Evolutionary conservation across 2,113 vertebrate genomes (phyloP), one percentile per base, ranked within the genome.

Genomic region (Chamaea fasciata): DNA sequence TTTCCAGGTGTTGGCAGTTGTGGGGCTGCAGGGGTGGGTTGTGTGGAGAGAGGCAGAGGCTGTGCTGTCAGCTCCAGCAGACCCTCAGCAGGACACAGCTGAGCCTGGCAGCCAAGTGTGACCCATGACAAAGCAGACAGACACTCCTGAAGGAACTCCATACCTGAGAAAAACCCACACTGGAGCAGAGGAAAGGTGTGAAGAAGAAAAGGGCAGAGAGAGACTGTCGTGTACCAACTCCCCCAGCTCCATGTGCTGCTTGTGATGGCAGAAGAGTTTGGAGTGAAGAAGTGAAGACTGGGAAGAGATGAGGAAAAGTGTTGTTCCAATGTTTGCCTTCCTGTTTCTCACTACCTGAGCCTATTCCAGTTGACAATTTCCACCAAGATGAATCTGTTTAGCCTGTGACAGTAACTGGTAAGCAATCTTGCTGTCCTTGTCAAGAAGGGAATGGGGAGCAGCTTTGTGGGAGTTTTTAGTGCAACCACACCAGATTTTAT

Each of bases 221-320:
- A 71, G 74, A 49, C 35, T 44, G 23, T 8, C 21, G 7, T 3
- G 18, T 17, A 55, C 8, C 23, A 16, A 31, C 37, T 56, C 28
- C 18, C 26, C 6, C 11, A 53, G 1, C 1, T 15, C 19, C 28
- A 15, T 24, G 59, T 1, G 12, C 39, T 2, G 1, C 49, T 60
- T 42, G 44, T 2, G 1, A 6, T 0, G 3, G 33, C 7, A 24
- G 21, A 57, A n/a, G 41, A 27, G 18, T 59, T 27, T 33, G 44
- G 47, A 59, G 26, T 49, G 15, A 39, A 67, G 30, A 11, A 62
- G 2, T 21, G 17, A 87, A 81, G 44, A 33, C 59, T 69, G 12
- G 26, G 35, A 60, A 87, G 49, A 20, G 33, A 20, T 14, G 1
- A 68, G 39, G 49, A 59, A 88, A 65, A 46, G 3, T 26, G 23